Evolutionary conservation across 2,113 vertebrate genomes (phyloP).

Genomic region (Muntiacus muntjak): DNA sequence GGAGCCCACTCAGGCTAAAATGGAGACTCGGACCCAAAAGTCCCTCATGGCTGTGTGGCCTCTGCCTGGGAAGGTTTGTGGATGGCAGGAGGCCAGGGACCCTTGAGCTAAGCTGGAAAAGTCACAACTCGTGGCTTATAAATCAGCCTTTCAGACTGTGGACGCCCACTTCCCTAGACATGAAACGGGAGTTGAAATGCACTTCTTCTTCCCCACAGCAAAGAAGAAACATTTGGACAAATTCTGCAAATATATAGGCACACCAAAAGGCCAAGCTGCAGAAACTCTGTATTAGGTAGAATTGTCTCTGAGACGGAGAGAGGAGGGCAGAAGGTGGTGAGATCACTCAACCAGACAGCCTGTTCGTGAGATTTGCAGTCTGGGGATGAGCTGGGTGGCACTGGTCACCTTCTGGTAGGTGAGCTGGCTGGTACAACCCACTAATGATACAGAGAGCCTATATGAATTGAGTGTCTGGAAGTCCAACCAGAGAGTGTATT

Average conservation of each 20-base stretch:
- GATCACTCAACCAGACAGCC: neutral
- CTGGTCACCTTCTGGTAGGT: neutral
- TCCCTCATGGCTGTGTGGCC: neutral
- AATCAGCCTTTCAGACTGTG: neutral
- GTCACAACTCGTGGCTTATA: neutral
- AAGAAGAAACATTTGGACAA: neutral
- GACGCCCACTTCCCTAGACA: neutral
- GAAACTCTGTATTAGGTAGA: neutral
- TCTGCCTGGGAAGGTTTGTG: neutral
- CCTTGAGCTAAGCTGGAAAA: neutral
- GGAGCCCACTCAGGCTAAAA: neutral
- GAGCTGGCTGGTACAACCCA: neutral
- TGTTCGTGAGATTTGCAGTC: neutral
- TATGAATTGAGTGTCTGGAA: conserved; percentile 67
- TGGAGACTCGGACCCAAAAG: neutral
- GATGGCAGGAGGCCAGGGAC: neutral
- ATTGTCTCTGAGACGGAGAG: neutral
- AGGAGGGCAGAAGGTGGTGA: neutral
- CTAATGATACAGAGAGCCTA: conserved; percentile 44
- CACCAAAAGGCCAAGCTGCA: neutral
- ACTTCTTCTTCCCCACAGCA: neutral
- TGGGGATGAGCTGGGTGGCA: neutral
- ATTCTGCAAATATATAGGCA: neutral
- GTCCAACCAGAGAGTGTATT: conserved; percentile 56
- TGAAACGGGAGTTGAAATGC: neutral